These are phyloP conservation scores for Eupeodes corollae DNA, from an alignment of 1,140 invertebrate genomes.

Conservation along the genomic window DNA sequence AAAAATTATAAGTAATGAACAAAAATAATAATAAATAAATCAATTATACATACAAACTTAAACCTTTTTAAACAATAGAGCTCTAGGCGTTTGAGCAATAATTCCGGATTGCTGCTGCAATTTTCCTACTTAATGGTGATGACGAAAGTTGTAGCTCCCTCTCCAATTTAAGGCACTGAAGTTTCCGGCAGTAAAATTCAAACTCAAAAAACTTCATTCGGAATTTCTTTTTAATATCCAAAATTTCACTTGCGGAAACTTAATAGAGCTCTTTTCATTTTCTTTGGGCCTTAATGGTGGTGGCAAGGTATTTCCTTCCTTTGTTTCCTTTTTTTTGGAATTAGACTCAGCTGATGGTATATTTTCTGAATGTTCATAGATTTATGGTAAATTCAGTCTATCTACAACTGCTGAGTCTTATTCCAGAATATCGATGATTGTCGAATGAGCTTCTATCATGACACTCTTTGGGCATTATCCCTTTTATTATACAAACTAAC, in stretches of 20 bases:
- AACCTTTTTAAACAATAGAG: too few species aligned
- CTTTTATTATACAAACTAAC: not conserved
- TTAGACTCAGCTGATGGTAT: too few species aligned
- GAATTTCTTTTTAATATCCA: constrained; percentile 1
- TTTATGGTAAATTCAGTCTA: constrained; percentile 3
- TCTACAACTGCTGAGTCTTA: constrained; percentile 1
- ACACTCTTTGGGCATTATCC: not conserved
- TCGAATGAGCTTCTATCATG: not conserved
- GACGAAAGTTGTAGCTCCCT: constrained; percentile 1
- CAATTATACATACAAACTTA: too few species aligned
- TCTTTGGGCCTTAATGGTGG: not conserved
- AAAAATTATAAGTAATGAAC: too few species aligned
- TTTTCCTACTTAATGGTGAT: not conserved
- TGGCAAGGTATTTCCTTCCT: not conserved
- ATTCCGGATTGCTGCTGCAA: not conserved
- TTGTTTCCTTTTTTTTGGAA: too few species aligned
- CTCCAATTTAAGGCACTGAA: constrained; percentile 3
- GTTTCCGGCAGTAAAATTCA: constrained; percentile 3
- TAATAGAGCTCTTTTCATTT: constrained; percentile 1
- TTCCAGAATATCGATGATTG: constrained; percentile 3
- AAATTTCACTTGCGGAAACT: constrained; percentile 3
- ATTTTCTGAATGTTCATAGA: not conserved
- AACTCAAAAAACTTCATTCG: not conserved
- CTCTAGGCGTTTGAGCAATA: not conserved
- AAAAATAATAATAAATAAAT: too few species aligned